Evolutionary conservation across 64 coral and sea anemone species (phyloP).

Genomic region (Actinia equina): DNA sequence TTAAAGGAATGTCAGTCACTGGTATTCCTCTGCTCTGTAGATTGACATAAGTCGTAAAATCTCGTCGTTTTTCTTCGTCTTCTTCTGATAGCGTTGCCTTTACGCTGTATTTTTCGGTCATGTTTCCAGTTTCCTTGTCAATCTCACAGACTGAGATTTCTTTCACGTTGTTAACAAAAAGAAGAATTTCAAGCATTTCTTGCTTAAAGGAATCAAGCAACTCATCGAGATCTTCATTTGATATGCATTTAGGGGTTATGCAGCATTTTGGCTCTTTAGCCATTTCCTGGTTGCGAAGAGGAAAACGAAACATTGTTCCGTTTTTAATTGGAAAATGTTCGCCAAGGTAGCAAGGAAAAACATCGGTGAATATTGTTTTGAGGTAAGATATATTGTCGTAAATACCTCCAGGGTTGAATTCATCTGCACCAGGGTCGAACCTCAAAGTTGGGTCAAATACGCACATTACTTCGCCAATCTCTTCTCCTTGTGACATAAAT

Average conservation of each 20-base stretch:
- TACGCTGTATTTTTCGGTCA: constrained; percentile 21
- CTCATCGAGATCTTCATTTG: neutral
- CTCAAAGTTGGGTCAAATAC: constrained; percentile 69
- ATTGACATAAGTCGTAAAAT: constrained; percentile 42
- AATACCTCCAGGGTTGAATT: constrained; percentile 57
- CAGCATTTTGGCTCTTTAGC: constrained; percentile 27
- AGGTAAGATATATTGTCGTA: constrained; percentile 38
- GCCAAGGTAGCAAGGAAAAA: constrained; percentile 55
- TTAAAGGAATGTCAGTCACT: neutral
- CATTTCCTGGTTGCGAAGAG: constrained; percentile 39
- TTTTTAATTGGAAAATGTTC: constrained; percentile 40
- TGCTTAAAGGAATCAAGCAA: constrained; percentile 38
- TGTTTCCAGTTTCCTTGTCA: neutral
- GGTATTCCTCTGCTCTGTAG: neutral
- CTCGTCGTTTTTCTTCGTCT: constrained; percentile 26
- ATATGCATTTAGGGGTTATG: neutral
- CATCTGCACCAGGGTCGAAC: constrained; percentile 53
- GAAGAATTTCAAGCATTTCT: constrained; percentile 52
- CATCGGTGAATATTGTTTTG: constrained; percentile 53
- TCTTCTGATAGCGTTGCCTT: constrained; percentile 24
- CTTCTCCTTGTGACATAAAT: constrained; percentile 52
- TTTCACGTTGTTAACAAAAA: constrained; percentile 62
- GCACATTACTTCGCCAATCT: constrained; percentile 75
- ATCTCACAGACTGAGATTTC: constrained; percentile 42
- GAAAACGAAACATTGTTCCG: constrained; percentile 62